Conservation (phyloP, 2,888 invertebrate genomes). For the Petrolisthes cinctipes region DNA sequence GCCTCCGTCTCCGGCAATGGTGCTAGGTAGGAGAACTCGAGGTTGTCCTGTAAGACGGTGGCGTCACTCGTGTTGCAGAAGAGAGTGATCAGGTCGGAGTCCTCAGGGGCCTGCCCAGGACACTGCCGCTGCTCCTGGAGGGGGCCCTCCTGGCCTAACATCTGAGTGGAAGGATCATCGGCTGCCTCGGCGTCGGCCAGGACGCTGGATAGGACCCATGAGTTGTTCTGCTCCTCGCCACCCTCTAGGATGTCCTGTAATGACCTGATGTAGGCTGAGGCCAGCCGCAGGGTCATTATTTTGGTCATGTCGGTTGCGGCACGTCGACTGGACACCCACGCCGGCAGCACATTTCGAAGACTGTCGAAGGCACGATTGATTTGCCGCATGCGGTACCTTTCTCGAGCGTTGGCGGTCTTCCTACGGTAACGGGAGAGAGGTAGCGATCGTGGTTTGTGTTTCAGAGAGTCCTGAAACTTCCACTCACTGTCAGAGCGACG, state of each 20-base stretch:
- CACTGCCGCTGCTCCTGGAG: too few relatives aligned
- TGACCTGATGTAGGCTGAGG: conserved; percentile 53
- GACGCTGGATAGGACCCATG: conserved; percentile 49
- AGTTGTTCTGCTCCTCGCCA: conserved; percentile 36
- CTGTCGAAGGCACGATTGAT: conserved; percentile 54
- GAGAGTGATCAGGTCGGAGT: too few relatives aligned
- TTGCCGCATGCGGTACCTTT: conserved; percentile 53
- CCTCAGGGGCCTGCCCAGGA: too few relatives aligned
- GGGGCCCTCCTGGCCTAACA: too few relatives aligned
- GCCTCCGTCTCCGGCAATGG: too few relatives aligned
- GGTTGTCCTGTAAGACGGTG: too few relatives aligned
- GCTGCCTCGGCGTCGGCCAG: conserved; percentile 20
- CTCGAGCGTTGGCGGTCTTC: conserved; percentile 54
- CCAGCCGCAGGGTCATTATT: conserved; percentile 44
- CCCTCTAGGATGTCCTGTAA: conserved; percentile 52
- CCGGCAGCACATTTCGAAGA: conserved; percentile 41
- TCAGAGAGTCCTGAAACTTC: conserved; percentile 34
- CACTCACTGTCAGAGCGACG: conserved; percentile 44
- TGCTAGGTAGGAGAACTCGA: too few relatives aligned
- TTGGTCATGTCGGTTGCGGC: conserved; percentile 51
- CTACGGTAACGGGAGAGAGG: conserved; percentile 52
- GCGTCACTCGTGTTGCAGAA: too few relatives aligned
- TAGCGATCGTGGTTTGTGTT: conserved; percentile 41
- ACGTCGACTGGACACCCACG: conserved; percentile 51
- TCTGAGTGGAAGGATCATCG: neutral